Evolutionary conservation across 2,113 vertebrate species (phyloP).

Genomic region (Ophthalmolycus amberensis): DNA sequence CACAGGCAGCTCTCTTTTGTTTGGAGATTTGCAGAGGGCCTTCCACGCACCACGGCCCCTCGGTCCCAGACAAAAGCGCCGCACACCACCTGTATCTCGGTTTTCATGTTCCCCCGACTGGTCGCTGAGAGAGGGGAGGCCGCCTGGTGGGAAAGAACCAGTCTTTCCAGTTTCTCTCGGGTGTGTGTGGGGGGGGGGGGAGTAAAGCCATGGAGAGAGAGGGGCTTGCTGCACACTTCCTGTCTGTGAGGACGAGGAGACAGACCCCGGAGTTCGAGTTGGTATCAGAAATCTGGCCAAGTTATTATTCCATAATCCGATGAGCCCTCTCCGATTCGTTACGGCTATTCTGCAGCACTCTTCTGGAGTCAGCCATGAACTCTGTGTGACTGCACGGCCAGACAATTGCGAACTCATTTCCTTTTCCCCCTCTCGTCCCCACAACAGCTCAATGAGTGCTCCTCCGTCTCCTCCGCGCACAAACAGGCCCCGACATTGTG

Average conservation of each 20-base stretch:
- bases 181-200: conserved; percentile 2
- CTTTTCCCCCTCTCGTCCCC: neutral
- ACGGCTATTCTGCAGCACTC: neutral
- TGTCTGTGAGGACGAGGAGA: neutral
- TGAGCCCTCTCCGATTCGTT: neutral
- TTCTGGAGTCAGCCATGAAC: neutral
- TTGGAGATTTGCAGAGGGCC: conserved; percentile 64
- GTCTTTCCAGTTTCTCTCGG: conserved; percentile 75
- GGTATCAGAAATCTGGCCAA: neutral
- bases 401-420: neutral
- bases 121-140: conserved; percentile 64
- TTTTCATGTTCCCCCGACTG: conserved; percentile 75
- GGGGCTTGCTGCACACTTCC: conserved; percentile 17
- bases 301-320: conserved; percentile 5
- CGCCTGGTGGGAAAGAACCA: conserved; percentile 60
- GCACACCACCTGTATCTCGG: conserved; percentile 68
- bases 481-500: conserved; percentile 67
- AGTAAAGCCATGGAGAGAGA: conserved; percentile 33
- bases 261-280: conserved; percentile 4
- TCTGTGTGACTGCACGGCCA: neutral
- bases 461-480: conserved; percentile 3
- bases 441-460: neutral
- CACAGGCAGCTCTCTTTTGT: conserved; percentile 67
- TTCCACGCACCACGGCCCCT: conserved; percentile 59
- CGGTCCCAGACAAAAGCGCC: conserved; percentile 67